Conservation (phyloP, 2,888 invertebrate genomes). For the Troides oblongomaculatus region DNA sequence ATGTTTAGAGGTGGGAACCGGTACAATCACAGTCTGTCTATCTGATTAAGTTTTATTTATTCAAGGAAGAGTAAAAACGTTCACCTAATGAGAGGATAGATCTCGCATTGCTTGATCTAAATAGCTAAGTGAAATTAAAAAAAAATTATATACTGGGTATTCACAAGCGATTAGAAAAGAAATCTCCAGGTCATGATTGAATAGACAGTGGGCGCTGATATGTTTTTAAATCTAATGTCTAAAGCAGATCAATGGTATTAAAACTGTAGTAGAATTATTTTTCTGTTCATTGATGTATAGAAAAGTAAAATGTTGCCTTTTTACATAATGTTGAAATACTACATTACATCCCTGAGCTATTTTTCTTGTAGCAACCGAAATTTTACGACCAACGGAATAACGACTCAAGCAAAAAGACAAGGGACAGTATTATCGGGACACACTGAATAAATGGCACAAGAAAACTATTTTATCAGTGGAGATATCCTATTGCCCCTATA, state of each 20-base stretch:
- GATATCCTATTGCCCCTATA: conserved; percentile 24
- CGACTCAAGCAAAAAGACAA: conserved; percentile 22
- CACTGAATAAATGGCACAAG: conserved; percentile 21
- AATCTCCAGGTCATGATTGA: background rate
- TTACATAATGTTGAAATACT: background rate
- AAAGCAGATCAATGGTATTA: background rate
- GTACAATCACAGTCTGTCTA: no score
- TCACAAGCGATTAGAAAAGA: no score
- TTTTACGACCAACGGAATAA: conserved; percentile 16
- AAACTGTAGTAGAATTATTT: background rate
- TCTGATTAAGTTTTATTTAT: no score
- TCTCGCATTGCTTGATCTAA: no score
- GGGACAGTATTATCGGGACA: conserved; percentile 23
- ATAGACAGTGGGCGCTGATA: background rate
- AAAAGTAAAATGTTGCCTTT: background rate
- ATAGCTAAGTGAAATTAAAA: no score
- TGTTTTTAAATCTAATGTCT: background rate
- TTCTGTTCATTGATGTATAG: background rate
- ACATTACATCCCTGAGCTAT: background rate
- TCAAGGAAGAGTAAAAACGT: no score
- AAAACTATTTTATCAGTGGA: conserved; percentile 20
- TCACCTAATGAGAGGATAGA: no score
- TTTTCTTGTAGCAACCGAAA: conserved; percentile 14
- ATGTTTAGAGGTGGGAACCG: no score
- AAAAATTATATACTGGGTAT: no score